Evolutionary conservation across 2,797 vertebrate genomes (phyloP).

Genomic region (Alcedo atthis): DNA sequence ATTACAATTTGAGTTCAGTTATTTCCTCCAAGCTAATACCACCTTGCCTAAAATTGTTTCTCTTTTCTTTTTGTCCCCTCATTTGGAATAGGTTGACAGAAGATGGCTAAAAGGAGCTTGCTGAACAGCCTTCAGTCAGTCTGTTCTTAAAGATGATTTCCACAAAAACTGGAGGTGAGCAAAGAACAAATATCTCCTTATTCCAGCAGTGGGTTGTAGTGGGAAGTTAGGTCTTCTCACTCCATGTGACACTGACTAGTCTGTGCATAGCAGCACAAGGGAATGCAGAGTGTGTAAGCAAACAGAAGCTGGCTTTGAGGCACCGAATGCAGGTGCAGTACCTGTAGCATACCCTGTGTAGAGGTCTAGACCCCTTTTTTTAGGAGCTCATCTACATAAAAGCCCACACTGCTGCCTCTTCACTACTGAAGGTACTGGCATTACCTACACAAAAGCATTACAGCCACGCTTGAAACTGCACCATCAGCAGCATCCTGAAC

Average conservation of each 20-base stretch:
- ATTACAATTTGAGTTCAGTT: neutral
- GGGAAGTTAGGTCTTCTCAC: neutral
- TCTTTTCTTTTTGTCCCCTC: neutral
- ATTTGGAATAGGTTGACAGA: neutral
- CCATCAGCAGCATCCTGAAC: neutral
- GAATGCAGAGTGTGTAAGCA: neutral
- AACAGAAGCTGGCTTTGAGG: neutral
- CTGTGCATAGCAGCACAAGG: neutral
- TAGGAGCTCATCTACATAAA: neutral
- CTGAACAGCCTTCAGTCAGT: neutral
- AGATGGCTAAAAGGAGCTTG: neutral
- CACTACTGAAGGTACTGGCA: neutral
- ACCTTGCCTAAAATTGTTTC: neutral
- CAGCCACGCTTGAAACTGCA: neutral
- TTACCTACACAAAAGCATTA: neutral
- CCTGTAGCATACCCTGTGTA: neutral
- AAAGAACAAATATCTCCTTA: neutral
- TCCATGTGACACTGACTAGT: neutral
- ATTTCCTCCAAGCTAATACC: neutral
- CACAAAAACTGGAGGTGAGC: neutral
- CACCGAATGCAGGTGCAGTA: neutral
- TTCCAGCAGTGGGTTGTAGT: neutral
- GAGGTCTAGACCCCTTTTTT: neutral
- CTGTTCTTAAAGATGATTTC: neutral
- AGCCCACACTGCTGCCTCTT: neutral